phyloP scores from a whole-genome alignment of 2,888 invertebrate genomes.

The Netelia fuscicornis region DNA sequence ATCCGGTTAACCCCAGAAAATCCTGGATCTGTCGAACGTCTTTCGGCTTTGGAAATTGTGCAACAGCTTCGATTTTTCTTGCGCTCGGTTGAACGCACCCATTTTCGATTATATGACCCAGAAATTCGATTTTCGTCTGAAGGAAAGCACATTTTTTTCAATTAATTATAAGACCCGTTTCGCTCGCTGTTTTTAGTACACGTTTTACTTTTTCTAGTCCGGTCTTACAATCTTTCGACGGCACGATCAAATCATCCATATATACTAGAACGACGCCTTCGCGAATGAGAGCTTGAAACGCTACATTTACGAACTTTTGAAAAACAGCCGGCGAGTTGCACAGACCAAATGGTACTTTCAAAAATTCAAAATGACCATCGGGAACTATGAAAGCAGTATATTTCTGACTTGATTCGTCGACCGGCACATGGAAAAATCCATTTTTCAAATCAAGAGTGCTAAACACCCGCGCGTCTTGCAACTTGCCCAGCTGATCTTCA shows the following conservation, averaged over 20 bases:
- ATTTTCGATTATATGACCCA: constrained; percentile 30
- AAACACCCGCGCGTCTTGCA: constrained; percentile 54
- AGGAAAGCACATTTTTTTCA: constrained; percentile 43
- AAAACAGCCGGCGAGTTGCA: neutral
- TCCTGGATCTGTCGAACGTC: constrained; percentile 61
- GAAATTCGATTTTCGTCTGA: constrained; percentile 5
- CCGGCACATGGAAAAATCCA: constrained; percentile 72
- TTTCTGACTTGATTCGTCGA: constrained; percentile 68
- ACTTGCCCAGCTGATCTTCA: constrained; percentile 55
- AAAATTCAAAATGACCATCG: constrained; percentile 70
- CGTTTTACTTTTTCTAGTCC: constrained; percentile 17
- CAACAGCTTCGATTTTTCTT: constrained; percentile 65
- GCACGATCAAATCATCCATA: constrained; percentile 50
- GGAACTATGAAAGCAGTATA: constrained; percentile 73
- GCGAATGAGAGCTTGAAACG: constrained; percentile 63
- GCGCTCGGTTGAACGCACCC: constrained; percentile 50
- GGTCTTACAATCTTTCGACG: constrained; percentile 12
- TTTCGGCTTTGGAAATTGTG: constrained; percentile 61
- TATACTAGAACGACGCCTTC: constrained; percentile 10
- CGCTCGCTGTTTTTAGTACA: constrained; percentile 17
- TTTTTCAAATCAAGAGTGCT: constrained; percentile 71
- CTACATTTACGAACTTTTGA: constrained; percentile 64
- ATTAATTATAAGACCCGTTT: constrained; percentile 37
- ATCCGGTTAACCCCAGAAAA: constrained; percentile 67
- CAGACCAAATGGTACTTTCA: constrained; percentile 51